phyloP scores from a whole-genome alignment of 2,888 invertebrate species.

The Chromoteleia sp. region DNA sequence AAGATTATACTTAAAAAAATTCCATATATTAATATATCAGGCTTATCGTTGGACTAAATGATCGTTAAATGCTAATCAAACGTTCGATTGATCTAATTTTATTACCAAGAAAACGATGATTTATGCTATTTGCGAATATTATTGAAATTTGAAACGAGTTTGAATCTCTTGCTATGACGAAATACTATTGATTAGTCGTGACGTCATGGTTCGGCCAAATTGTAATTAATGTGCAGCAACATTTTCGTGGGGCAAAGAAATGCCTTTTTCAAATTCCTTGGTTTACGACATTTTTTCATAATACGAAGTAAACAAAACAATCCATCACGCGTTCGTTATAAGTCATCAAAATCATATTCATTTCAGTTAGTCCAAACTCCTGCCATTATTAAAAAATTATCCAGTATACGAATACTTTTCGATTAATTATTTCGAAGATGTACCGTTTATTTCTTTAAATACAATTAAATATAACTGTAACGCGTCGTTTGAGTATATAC shows the following conservation, averaged over 20 bases:
- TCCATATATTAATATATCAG: background rate
- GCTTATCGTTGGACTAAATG: background rate
- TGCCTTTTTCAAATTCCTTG: slow-evolving; percentile 2
- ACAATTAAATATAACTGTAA: too few species aligned
- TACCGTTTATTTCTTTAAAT: too few species aligned
- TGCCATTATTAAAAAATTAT: too few species aligned
- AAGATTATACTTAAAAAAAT: too few species aligned
- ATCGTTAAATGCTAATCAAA: slow-evolving; percentile 7
- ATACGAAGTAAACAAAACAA: too few species aligned
- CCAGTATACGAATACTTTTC: too few species aligned
- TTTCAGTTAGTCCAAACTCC: too few species aligned
- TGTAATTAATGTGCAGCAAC: slow-evolving; percentile 44
- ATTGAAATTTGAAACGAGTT: slow-evolving; percentile 31
- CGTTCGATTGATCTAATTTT: slow-evolving; percentile 30
- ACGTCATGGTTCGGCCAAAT: slow-evolving; percentile 50
- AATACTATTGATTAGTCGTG: slow-evolving; percentile 51
- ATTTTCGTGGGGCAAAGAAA: slow-evolving; percentile 9
- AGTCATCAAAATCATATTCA: too few species aligned
- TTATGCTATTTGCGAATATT: slow-evolving; percentile 10
- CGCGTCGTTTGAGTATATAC: too few species aligned
- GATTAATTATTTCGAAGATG: too few species aligned
- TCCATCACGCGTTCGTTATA: too few species aligned
- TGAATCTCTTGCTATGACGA: slow-evolving; percentile 36
- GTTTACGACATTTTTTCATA: slow-evolving; percentile 30
- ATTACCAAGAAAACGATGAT: slow-evolving; percentile 8